phyloP scores from a whole-genome alignment of 2,113 vertebrate species.

The Stegostoma tigrinum region DNA sequence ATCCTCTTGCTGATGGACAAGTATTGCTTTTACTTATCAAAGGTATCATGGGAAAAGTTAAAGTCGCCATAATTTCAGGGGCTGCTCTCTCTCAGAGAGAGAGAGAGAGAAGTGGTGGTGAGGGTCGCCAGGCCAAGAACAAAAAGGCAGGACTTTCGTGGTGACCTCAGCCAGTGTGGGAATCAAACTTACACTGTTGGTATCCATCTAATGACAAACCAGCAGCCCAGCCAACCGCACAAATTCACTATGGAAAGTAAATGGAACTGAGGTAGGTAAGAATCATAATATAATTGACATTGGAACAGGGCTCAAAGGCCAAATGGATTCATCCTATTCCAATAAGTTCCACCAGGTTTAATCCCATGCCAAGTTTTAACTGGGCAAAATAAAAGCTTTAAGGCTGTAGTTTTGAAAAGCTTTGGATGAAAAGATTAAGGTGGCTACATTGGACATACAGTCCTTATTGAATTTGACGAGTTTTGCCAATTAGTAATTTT shows the following conservation, averaged over 20 bases:
- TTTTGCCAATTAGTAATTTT: neutral
- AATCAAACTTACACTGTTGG: no score
- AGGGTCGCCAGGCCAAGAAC: no score
- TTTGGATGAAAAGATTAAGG: neutral
- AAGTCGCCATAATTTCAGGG: neutral
- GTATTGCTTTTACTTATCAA: neutral
- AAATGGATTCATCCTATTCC: neutral
- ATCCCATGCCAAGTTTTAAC: neutral
- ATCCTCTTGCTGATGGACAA: neutral
- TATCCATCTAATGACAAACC: no score
- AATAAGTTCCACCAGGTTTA: neutral
- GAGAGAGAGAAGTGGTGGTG: no score
- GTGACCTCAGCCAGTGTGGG: no score
- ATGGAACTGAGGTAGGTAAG: neutral
- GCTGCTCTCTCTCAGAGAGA: no score
- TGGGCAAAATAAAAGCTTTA: neutral
- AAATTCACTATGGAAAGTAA: neutral
- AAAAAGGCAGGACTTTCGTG: no score
- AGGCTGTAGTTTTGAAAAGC: neutral
- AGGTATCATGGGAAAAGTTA: neutral
- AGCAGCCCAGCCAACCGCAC: no score
- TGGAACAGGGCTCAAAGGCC: neutral
- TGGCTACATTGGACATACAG: neutral
- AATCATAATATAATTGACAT: neutral
- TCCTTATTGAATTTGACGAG: neutral